These are phyloP conservation scores for Macrostomum lignano DNA, from an alignment of 1,140 invertebrate species.

Conservation along the genomic window DNA sequence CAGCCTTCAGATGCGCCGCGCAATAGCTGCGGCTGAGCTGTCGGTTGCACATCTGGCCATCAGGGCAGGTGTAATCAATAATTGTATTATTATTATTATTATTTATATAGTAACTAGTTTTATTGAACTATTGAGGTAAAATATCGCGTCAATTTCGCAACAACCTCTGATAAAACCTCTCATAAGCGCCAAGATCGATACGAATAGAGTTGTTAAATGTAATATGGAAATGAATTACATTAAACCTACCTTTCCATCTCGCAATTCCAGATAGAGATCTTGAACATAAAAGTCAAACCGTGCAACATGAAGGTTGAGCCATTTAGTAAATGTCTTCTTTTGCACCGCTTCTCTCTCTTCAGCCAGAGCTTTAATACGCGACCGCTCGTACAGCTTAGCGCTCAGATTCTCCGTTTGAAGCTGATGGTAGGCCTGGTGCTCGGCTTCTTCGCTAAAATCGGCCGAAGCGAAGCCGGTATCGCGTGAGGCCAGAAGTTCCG, in stretches of 20 bases:
- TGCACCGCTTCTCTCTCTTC: slow-evolving; percentile 97
- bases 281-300: slow-evolving; percentile 68
- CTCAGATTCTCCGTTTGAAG: no score
- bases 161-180: slow-evolving; percentile 68
- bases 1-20: no score
- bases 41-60: no score
- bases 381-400: slow-evolving; percentile 6
- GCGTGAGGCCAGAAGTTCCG: no score
- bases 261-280: slow-evolving; percentile 78
- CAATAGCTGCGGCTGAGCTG: no score
- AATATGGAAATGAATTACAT: slow-evolving; percentile 60
- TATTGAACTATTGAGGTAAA: background rate
- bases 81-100: background rate
- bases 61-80: no score
- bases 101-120: background rate
- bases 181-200: slow-evolving; percentile 63
- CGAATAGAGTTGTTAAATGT: slow-evolving; percentile 82
- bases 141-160: background rate
- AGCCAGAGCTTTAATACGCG: slow-evolving; percentile 6
- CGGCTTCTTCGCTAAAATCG: no score
- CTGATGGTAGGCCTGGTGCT: no score
- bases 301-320: slow-evolving; percentile 84
- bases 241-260: slow-evolving; percentile 90
- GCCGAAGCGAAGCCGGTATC: no score
- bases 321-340: slow-evolving; percentile 98